Evolutionary conservation across 2,888 invertebrate genomes (phyloP).

Genomic region (Diogma glabrata): DNA sequence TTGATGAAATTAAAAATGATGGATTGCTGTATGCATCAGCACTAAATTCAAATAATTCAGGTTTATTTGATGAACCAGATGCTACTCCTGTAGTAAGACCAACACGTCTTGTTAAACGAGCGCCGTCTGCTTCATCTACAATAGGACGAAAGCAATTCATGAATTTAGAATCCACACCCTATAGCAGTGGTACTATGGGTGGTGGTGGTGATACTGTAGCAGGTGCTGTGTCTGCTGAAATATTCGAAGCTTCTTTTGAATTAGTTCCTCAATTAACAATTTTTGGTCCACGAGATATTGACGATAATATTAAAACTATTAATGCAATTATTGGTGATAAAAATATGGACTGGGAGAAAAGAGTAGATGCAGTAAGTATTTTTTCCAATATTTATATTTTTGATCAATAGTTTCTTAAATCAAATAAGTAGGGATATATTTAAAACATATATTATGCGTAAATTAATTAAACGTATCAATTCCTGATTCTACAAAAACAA

Average conservation of each 20-base stretch:
- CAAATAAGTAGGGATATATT: background rate
- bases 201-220: conserved; percentile 40
- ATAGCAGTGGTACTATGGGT: background rate
- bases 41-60: conserved; percentile 24
- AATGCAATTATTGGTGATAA: conserved; percentile 66
- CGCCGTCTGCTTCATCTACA: conserved; percentile 31
- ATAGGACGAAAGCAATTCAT: conserved; percentile 27
- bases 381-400: conserved; percentile 25
- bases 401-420: too few species aligned
- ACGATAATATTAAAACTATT: conserved; percentile 65
- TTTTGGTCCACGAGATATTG: conserved; percentile 72
- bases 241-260: conserved; percentile 77
- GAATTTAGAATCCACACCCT: conserved; percentile 22
- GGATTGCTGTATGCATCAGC: conserved; percentile 72
- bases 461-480: too few species aligned
- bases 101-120: conserved; percentile 38
- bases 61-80: conserved; percentile 37
- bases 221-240: conserved; percentile 81
- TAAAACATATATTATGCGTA: too few species aligned
- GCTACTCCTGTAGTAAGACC: conserved; percentile 35
- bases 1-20: conserved; percentile 73
- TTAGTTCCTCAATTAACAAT: conserved; percentile 70
- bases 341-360: conserved; percentile 85
- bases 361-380: conserved; percentile 67
- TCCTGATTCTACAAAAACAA: too few species aligned